These are phyloP conservation scores for Pteruthius melanotis DNA, from an alignment of 2,113 vertebrate genomes.

Conservation along the genomic window DNA sequence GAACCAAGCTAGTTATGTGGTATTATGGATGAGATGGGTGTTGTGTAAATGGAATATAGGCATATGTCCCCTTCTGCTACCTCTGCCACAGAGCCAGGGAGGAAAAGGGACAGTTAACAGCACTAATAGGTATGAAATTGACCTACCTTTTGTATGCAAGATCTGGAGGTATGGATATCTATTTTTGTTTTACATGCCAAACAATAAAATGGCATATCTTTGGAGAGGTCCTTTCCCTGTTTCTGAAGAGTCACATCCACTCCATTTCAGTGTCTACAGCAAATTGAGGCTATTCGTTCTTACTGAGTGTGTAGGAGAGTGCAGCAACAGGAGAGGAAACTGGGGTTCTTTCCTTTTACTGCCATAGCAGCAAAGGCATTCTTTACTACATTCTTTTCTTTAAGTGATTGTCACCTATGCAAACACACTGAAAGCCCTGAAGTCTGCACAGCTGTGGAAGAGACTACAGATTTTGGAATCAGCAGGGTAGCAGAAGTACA, in stretches of 20 bases:
- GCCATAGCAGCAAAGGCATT: rapidly evolving
- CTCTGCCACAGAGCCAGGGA: background rate
- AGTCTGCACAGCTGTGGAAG: background rate
- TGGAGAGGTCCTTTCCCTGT: background rate
- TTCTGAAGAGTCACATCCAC: background rate
- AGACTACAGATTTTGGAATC: background rate
- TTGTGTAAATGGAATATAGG: background rate
- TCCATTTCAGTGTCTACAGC: background rate
- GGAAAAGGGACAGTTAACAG: background rate
- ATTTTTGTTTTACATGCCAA: background rate
- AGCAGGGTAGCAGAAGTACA: background rate
- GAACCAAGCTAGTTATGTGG: background rate
- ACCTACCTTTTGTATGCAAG: background rate
- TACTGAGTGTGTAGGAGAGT: background rate
- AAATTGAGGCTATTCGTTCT: background rate
- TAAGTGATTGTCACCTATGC: background rate
- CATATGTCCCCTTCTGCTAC: background rate
- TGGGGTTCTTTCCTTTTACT: background rate
- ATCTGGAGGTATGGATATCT: background rate
- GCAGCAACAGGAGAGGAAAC: background rate
- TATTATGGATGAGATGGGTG: background rate
- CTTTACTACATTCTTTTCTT: too few species aligned
- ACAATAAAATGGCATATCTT: rapidly evolving
- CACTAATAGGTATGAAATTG: background rate
- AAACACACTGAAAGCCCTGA: background rate